Percentiles rank a stretch among this genome's conserved stretches.
These are phyloP conservation scores for Sericinus montela DNA, from an alignment of 2,888 invertebrate species.

Conservation along the genomic window DNA sequence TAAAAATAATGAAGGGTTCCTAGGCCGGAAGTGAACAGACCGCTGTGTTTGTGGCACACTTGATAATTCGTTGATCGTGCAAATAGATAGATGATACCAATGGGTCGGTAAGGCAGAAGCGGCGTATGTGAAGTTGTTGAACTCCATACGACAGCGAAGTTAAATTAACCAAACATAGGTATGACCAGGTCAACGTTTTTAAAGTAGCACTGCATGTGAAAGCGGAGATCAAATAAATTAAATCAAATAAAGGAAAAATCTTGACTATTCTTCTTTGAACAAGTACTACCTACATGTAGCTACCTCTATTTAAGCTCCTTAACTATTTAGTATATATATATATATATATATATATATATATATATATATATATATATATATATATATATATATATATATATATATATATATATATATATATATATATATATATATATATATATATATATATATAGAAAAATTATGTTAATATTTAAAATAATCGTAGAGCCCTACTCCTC, in stretches of 20 bases:
- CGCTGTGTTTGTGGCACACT: slow-evolving; percentile 55
- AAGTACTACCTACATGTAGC: neutral
- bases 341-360: no score
- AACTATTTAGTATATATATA: no score
- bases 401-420: no score
- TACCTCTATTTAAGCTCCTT: no score
- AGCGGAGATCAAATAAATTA: slow-evolving; percentile 68
- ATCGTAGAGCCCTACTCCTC: no score
- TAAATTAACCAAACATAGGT: slow-evolving; percentile 56
- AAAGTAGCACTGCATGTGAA: slow-evolving; percentile 68
- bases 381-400: no score
- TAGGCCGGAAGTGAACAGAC: slow-evolving; percentile 36
- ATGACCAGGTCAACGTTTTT: slow-evolving; percentile 68
- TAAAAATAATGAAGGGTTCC: no score
- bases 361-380: no score
- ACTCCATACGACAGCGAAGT: slow-evolving; percentile 32
- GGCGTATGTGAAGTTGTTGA: slow-evolving; percentile 9
- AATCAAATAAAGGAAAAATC: slow-evolving; percentile 62
- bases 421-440: no score
- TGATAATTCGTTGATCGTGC: slow-evolving; percentile 46
- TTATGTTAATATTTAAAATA: no score
- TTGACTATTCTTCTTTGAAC: slow-evolving; percentile 26
- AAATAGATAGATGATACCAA: slow-evolving; percentile 40
- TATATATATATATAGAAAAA: no score
- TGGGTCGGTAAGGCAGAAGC: slow-evolving; percentile 20